phyloP scores from a whole-genome alignment of 2,888 invertebrate genomes.

The Zootermopsis nevadensis region DNA sequence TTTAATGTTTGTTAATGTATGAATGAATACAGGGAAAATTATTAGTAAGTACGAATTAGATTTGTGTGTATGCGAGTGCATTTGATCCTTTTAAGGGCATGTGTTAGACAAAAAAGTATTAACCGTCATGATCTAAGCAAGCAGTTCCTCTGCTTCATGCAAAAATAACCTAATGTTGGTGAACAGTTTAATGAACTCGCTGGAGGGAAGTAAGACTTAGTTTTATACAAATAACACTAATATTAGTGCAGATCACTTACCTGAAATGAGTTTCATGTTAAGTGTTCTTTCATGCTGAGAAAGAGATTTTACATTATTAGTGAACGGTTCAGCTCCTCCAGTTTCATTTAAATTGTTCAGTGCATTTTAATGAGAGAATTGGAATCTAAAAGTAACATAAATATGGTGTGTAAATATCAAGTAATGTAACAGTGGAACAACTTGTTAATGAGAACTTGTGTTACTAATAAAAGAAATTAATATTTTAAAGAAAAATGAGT shows the following conservation, averaged over 20 bases:
- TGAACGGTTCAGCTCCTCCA: constrained; percentile 13
- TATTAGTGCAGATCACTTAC: too few relatives aligned
- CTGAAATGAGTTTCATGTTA: not conserved
- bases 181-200: constrained; percentile 22
- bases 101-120: constrained; percentile 7
- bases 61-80: not conserved
- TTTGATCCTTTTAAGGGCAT: constrained; percentile 30
- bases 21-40: constrained; percentile 26
- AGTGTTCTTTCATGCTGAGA: not conserved
- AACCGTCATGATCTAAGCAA: constrained; percentile 10
- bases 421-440: constrained; percentile 46
- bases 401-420: constrained; percentile 44
- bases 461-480: constrained; percentile 53
- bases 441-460: constrained; percentile 52
- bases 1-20: constrained; percentile 23
- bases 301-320: constrained; percentile 5
- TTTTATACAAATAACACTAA: not conserved
- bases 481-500: constrained; percentile 50
- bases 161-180: constrained; percentile 28
- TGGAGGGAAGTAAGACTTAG: not conserved
- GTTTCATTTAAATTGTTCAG: constrained; percentile 19
- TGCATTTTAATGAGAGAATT: constrained; percentile 40
- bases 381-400: constrained; percentile 5
- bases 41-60: constrained; percentile 33
- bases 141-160: not conserved